phyloP scores from a whole-genome alignment of 2,797 vertebrate genomes.

The Chaunax sp. region DNA sequence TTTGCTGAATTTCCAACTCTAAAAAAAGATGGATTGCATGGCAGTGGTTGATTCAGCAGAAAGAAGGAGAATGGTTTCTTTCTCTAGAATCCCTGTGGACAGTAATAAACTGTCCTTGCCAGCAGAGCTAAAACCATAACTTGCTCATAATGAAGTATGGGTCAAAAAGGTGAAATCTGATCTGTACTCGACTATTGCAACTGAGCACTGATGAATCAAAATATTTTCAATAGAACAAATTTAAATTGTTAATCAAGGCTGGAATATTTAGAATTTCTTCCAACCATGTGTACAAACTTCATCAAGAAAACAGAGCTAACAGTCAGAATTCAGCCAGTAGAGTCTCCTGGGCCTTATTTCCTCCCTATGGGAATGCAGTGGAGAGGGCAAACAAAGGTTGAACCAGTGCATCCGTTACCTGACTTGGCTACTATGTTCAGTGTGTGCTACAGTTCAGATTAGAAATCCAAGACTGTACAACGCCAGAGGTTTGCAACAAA shows the following conservation, averaged over 20 bases:
- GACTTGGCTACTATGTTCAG: constrained; percentile 56
- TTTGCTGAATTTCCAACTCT: constrained; percentile 12
- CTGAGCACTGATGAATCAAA: neutral
- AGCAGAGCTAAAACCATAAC: constrained; percentile 1
- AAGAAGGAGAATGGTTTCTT: constrained; percentile 2
- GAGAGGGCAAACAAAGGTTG: constrained; percentile 67
- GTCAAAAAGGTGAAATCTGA: constrained; percentile 23
- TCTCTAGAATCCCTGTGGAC: constrained; percentile 6
- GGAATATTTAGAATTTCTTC: neutral
- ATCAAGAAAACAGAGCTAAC: neutral
- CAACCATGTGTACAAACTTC: constrained; percentile 16
- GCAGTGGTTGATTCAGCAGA: constrained; percentile 32
- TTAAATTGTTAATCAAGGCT: neutral
- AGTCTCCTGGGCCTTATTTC: constrained; percentile 43
- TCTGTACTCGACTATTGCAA: neutral
- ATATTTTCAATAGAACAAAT: neutral
- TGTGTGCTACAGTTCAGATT: constrained; percentile 28
- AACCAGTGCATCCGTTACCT: constrained; percentile 55
- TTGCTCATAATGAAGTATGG: constrained; percentile 8
- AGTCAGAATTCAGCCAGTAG: constrained; percentile 14
- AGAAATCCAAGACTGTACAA: too few relatives aligned
- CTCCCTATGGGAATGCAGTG: constrained; percentile 41
- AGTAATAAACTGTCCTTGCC: constrained; percentile 14
- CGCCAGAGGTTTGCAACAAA: too few relatives aligned
- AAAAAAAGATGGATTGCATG: constrained; percentile 6